phyloP scores from a whole-genome alignment of 2,113 vertebrate species.

The Hemiprocne comata region DNA sequence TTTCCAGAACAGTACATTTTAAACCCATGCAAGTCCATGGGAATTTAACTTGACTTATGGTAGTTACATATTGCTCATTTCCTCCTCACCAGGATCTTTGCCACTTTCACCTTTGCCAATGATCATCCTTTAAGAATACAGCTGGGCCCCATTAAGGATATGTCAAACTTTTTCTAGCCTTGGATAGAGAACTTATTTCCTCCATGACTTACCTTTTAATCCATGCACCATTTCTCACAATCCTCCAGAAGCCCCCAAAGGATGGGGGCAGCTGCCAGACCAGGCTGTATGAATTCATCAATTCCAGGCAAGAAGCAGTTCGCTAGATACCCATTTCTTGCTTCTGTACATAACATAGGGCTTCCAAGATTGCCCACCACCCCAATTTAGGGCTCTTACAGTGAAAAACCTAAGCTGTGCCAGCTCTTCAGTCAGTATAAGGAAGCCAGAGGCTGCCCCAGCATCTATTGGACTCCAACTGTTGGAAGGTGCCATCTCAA shows the following conservation, averaged over 20 bases:
- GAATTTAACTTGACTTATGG: background rate
- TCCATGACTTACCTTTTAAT: background rate
- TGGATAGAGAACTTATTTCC: background rate
- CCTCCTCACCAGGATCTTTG: background rate
- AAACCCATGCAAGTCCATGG: background rate
- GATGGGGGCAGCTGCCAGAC: background rate
- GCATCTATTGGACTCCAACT: background rate
- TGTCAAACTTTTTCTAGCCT: background rate
- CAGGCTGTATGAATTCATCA: background rate
- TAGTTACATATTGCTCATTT: background rate
- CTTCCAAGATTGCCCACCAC: background rate
- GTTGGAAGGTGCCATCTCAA: background rate
- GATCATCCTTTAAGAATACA: background rate
- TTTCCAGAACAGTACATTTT: background rate
- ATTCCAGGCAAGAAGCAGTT: background rate
- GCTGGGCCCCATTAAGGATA: background rate
- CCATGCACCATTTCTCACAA: background rate
- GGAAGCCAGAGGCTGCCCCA: background rate
- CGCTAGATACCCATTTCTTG: background rate
- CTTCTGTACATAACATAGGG: background rate
- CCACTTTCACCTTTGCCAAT: background rate
- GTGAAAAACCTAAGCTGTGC: background rate
- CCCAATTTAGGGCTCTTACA: rapidly evolving
- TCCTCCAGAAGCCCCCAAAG: background rate
- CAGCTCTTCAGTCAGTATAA: background rate